Percentiles rank a stretch among this genome's conserved stretches.
These are phyloP conservation scores for Felis chaus DNA, from an alignment of 2,113 vertebrate genomes.

Conservation along the genomic window DNA sequence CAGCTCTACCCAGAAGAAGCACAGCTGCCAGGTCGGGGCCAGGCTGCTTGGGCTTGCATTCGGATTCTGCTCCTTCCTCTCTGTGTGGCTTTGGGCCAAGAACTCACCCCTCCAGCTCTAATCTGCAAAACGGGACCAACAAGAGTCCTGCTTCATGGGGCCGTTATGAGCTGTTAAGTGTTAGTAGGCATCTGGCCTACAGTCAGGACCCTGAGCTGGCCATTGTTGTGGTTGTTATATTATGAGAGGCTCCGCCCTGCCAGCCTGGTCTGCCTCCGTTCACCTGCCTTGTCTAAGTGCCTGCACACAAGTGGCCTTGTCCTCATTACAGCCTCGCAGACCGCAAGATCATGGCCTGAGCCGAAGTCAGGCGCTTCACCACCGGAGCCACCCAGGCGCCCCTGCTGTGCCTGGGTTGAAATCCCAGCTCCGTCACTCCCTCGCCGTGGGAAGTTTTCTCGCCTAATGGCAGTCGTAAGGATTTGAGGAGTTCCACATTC, in stretches of 20 bases:
- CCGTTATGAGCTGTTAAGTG: fast-evolving
- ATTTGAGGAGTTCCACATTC: too few relatives aligned
- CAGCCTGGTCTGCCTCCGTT: not conserved
- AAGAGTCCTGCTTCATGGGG: fast-evolving
- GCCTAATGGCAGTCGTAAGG: not conserved
- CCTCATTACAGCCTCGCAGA: not conserved
- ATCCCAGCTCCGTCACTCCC: not conserved
- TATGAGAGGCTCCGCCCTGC: not conserved
- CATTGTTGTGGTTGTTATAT: not conserved
- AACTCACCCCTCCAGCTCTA: not conserved
- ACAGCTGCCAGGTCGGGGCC: fast-evolving
- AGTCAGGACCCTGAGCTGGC: not conserved
- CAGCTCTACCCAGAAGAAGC: fast-evolving
- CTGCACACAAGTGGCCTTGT: not conserved
- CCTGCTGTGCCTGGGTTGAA: too few relatives aligned
- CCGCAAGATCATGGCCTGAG: too few relatives aligned
- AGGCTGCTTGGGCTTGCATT: fast-evolving
- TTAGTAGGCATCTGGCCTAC: fast-evolving
- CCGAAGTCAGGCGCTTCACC: too few relatives aligned
- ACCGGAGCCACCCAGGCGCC: too few relatives aligned
- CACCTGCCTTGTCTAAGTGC: not conserved
- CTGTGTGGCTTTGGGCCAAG: not conserved
- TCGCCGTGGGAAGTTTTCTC: not conserved
- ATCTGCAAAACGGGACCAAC: not conserved
- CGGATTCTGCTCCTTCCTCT: not conserved